Evolutionary conservation across 2,888 invertebrate genomes (phyloP), one percentile per base, ranked within the genome.

Genomic region (Cerastoderma edule): DNA sequence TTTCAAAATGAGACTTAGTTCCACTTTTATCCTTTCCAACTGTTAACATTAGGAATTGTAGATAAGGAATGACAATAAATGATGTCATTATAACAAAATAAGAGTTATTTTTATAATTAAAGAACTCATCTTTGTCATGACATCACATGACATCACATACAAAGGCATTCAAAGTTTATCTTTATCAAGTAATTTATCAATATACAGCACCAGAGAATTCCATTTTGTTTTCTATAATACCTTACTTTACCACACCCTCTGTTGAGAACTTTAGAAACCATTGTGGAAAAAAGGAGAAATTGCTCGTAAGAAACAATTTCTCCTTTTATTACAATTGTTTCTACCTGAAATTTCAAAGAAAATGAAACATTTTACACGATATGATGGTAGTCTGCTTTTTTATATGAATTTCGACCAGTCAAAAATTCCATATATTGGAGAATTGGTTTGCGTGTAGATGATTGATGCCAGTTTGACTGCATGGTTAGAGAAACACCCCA

Each of bases 261-360:
- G 22, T 10, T 24, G 2, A 22, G 1, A 50, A 2, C 10, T 22
- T n/a, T 50, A 22, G 50, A 50, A 10, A 50, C 10, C 22, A 50
- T 50, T 50, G 22, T 50, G 50, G 50, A n/a, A 10, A 50, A 50
- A 50, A 50, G 19, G 50, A 50, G 50, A 2, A 50, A 50, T 1
- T 50, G 50, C 50, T 50, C n/a, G 24, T 22, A 22, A n/a, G n/a
- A 22, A 13, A n/a, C 50, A 50, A 13, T 50, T 50, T 50, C 50
- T 50, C 19, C 50, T 50, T 2, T 5, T 50, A 10, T 22, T 1
- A 10, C 2, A 50, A 22, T 50, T 1, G n/a, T 2, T 50, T 50
- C 50, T 50, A 13, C 5, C 10, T 5, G 19, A 50, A 50, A 50
- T 24, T 1, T 10, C 24, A 1, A 10, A 24, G 50, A 27, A 10